Percentiles rank a stretch among this genome's conserved stretches.
phyloP scores from a whole-genome alignment of 1,140 invertebrate genomes.

The Ruditapes philippinarum region DNA sequence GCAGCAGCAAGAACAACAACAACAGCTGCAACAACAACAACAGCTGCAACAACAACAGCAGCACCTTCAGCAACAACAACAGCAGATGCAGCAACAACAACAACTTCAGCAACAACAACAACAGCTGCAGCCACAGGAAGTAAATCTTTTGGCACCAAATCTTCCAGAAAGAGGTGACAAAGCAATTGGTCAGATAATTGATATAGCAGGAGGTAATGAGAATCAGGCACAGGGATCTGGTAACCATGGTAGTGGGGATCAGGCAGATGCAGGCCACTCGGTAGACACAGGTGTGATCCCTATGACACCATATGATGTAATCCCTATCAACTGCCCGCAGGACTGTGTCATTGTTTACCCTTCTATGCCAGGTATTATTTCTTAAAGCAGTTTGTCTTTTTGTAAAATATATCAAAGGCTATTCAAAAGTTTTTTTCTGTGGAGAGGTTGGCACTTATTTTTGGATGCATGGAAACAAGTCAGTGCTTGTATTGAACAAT shows the following conservation, averaged over 20 bases:
- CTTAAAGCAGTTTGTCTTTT: too few species aligned
- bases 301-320: not conserved
- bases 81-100: too few species aligned
- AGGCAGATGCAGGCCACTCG: not conserved
- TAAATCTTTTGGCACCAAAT: too few species aligned
- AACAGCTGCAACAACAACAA: not conserved
- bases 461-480: too few species aligned
- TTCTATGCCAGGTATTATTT: not conserved
- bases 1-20: not conserved
- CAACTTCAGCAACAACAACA: too few species aligned
- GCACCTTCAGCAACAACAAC: not conserved
- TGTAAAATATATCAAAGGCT: too few species aligned
- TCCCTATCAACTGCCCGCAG: not conserved
- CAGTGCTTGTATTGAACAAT: too few species aligned
- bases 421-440: too few species aligned
- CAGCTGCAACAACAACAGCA: not conserved
- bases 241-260: not conserved
- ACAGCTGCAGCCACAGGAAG: not conserved
- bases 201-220: not conserved
- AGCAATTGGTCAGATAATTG: too few species aligned
- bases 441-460: too few species aligned
- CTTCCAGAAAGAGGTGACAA: too few species aligned
- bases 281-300: not conserved
- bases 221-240: not conserved
- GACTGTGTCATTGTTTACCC: not conserved